Base-by-base conservation (phyloP, 2,113 vertebrate genomes). In the Nothoprocta perdicaria region DNA sequence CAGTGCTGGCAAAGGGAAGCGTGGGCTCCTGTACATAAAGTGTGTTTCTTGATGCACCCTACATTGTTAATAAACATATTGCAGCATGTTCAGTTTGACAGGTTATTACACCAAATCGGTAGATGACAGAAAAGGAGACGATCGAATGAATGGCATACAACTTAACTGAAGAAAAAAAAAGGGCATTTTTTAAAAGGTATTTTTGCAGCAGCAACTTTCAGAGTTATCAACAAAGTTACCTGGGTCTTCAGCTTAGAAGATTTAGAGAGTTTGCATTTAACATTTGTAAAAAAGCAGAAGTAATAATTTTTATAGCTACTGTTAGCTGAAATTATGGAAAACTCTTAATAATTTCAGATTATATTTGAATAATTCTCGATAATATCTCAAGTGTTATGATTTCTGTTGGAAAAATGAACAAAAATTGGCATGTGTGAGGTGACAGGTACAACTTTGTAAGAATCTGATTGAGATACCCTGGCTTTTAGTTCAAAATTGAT, bases 21-120 rank as follows among this genome's bases (percentile, higher is more conserved):
- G 38, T 13, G 50, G 22, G 19, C 12, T 57, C 7, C 1, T 9
- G 0, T 40, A 12, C 23, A 1, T 1, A 21, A 46, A 68, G 40
- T n/a, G 14, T 50, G 33, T 69, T 84, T 87, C 53, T 73, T 81
- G 41, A 77, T 77, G 46, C 18, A 16, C 38, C 48, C 17, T 38
- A 19, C 2, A 3, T 53, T 43, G 43, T 52, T 45, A 68, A 43
- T 53, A 53, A 62, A 55, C 31, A 14, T 53, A 65, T 23, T 27
- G 55, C 50, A 55, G 11, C 0, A 0, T 48, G 17, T 63, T 76
- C 26, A 26, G 11, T 18, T 80, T 68, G n/a, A 14, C n/a, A 40
- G 12, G 9, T 67, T 62, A 35, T 19, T 68, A 4, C 12, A 66
- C 38, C 17, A 57, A 38, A 35, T 12, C 26, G n/a, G 9, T 29